Base-by-base conservation (phyloP, 2,888 invertebrate species). In the Gortyna flavago region DNA sequence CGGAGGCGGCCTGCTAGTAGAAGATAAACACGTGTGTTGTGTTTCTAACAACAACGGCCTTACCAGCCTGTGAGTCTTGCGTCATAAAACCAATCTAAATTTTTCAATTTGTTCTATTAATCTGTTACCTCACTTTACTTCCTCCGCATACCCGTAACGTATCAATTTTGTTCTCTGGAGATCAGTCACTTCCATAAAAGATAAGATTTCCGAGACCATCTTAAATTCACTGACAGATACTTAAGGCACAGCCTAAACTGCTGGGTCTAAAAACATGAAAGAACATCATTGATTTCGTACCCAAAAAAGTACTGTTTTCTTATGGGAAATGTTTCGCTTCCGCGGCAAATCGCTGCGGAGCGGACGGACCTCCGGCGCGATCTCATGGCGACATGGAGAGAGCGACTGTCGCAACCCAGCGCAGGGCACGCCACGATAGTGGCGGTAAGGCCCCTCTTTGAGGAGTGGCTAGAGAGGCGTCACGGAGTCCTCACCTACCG, bases 141-240 rank as follows among this genome's bases (percentile, higher is more conserved):
- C 59, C 6, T 8, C 2, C 35, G 41, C 38, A n/a, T 25, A 3
- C 21, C 4, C 61, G 54, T 29, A 9, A 2, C 61, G 54, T 29
- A 9, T 9, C 2, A 2, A 66, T 44, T 21, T 41, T 48, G n/a
- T 71, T 62, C 59, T 70, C 16, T 6, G 25, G 35, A 64, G 44
- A 79, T 61, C 54, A 54, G 54, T 1, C 21, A 54, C 32, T 35
- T 38, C 35, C 54, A 38, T 64, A 68, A n/a, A 79, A 62, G 32
- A 62, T 67, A 54, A 61, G 48, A 29, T 29, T 38, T 48, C 62
- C 0, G 57, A 80, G 32, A 9, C 35, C 29, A 32, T 57, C 32
- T 32, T 61, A 61, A 32, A 18, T 61, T 61, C 3, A 32, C 8
- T 29, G 59, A 32, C 16, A 61, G 7, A 61, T 0, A n/a, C n/a